Base-by-base conservation (phyloP, 2,113 vertebrate species). In the Albula goreensis region DNA sequence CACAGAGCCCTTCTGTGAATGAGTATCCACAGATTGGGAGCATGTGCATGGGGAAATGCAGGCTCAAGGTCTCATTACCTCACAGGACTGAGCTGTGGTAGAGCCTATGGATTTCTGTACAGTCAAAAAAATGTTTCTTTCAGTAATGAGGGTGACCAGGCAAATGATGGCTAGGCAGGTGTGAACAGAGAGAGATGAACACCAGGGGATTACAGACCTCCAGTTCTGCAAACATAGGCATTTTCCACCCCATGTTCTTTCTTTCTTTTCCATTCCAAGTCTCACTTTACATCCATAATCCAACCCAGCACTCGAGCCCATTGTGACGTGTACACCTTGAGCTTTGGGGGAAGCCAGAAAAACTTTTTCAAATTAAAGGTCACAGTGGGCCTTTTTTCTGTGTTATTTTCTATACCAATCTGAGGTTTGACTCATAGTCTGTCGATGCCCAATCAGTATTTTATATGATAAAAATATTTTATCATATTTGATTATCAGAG, bases 21-120 rank as follows among this genome's bases (percentile, higher is more conserved):
- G 88, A 90, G 90, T 91, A 89, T 89, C 89, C 92, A 92, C 92
- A 95, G 93, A 95, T 95, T 94, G 93, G 93, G 22, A 22, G 92
- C 93, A 93, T 95, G 93, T 95, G 93, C 93, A 93, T 88, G 90
- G 92, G 94, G 93, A 95, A 94, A 94, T 92, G 92, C 92, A 93
- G 89, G 91, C 93, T 94, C 93, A 89, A 89, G 92, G 93, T 93
- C 93, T 96, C 94, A 96, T 96, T 96, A 95, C 93, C 92, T 91
- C 92, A 89, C 91, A 93, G 94, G 94, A 95, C 94, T 94, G 94
- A 94, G 93, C 94, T 94, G 90, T 94, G 93, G 93, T 94, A 91
- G 94, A 94, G 93, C 91, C 92, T 92, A 92, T 94, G 89, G 94
- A 92, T 95, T 94, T 92, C 92, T 88, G 88, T 88, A 91, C 86